Conservation (phyloP, 23 tunicate genomes). For the Trididemnum miniatum region DNA sequence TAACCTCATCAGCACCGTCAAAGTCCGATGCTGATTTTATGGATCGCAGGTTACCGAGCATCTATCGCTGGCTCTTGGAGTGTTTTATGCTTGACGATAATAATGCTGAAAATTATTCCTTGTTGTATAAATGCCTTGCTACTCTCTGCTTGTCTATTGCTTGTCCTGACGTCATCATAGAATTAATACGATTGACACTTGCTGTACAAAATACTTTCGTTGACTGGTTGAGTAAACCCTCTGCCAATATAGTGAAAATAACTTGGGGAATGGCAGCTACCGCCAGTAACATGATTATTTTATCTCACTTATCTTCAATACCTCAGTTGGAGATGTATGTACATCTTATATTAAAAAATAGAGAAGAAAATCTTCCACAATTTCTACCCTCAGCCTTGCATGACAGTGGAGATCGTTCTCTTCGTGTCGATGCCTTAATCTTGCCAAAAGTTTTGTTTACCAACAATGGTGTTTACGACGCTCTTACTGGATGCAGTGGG, state of each 20-base stretch:
- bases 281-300: conserved; percentile 48
- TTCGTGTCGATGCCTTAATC: background rate
- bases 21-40: conserved; percentile 63
- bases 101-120: conserved; percentile 32
- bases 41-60: conserved; percentile 51
- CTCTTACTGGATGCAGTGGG: conserved; percentile 57
- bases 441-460: conserved; percentile 31
- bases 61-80: conserved; percentile 63
- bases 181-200: conserved; percentile 42
- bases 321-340: conserved; percentile 76
- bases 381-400: conserved; percentile 13
- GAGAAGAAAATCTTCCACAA: conserved; percentile 34
- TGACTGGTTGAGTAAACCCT: conserved; percentile 9
- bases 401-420: background rate
- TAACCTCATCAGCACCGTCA: conserved; percentile 40
- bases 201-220: conserved; percentile 43
- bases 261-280: conserved; percentile 31
- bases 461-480: conserved; percentile 39
- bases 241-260: background rate
- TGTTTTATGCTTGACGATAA: conserved; percentile 51
- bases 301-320: conserved; percentile 67
- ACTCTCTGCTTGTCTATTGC: conserved; percentile 51
- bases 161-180: conserved; percentile 71
- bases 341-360: conserved; percentile 25
- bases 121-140: conserved; percentile 54